Evolutionary conservation across 2,797 vertebrate genomes (phyloP).

Genomic region (Halcyon chelicuti): DNA sequence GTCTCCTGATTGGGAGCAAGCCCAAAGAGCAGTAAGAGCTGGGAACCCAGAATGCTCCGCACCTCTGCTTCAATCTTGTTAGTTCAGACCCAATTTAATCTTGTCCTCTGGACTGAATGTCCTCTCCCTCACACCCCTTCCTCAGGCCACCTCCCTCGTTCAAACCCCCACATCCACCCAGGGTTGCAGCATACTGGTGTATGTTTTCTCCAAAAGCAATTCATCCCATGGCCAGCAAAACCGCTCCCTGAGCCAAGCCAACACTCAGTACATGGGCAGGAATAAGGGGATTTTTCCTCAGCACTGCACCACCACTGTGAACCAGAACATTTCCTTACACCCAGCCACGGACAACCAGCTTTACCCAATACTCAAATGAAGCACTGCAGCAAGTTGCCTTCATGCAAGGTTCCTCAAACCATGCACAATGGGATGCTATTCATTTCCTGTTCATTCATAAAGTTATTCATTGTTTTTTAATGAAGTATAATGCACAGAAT

Average conservation of each 20-base stretch:
- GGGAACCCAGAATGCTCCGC: not conserved
- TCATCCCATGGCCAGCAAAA: not conserved
- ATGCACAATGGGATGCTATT: not conserved
- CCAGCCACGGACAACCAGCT: not conserved
- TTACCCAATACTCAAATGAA: not conserved
- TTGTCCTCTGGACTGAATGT: not conserved
- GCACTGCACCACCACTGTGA: not conserved
- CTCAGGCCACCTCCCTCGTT: not conserved
- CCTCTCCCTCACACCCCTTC: not conserved
- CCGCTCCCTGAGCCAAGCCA: not conserved
- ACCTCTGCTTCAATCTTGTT: not conserved
- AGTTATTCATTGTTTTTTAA: not conserved
- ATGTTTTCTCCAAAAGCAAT: not conserved
- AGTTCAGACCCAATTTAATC: not conserved
- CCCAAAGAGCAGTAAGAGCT: not conserved
- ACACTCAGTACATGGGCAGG: not conserved
- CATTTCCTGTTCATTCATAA: not conserved
- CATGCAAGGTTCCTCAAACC: not conserved
- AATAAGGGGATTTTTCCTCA: not conserved
- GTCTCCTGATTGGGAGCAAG: not conserved
- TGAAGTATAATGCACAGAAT: not conserved
- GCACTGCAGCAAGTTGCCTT: not conserved
- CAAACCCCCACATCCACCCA: not conserved
- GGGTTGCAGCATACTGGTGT: not conserved
- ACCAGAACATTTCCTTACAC: not conserved